Conservation (phyloP, 53 echinoderm and acorn worm species). For the Echinarachnius parma region DNA sequence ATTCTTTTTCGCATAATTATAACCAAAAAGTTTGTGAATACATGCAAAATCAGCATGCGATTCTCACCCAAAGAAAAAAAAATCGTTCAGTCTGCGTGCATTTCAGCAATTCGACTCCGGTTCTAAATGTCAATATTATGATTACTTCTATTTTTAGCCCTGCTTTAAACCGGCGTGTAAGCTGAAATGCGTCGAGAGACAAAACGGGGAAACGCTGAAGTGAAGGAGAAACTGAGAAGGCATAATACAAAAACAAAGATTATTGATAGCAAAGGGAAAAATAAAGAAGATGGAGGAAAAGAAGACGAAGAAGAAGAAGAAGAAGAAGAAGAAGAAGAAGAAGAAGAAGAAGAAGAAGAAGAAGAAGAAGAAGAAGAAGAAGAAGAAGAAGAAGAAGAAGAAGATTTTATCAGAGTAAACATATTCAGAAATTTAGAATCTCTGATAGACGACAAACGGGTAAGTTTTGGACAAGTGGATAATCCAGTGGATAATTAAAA, state of each 20-base stretch:
- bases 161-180: conserved; percentile 32
- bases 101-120: conserved; percentile 36
- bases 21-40: no score
- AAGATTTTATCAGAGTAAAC: not conserved
- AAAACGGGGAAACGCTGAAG: not conserved
- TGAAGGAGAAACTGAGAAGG: not conserved
- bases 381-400: not conserved
- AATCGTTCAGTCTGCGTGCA: conserved; percentile 48
- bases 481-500: no score
- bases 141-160: conserved; percentile 37
- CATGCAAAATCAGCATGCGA: no score
- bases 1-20: no score
- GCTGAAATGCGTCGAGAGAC: not conserved
- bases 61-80: no score
- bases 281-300: not conserved
- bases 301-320: not conserved
- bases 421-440: no score
- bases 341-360: not conserved
- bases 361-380: not conserved
- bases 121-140: conserved; percentile 46
- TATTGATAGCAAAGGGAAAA: not conserved
- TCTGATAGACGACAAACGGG: no score
- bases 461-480: no score
- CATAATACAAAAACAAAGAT: not conserved
- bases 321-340: not conserved